These are phyloP conservation scores for Diphyllodes magnificus DNA, from an alignment of 2,113 vertebrate genomes.

Conservation along the genomic window DNA sequence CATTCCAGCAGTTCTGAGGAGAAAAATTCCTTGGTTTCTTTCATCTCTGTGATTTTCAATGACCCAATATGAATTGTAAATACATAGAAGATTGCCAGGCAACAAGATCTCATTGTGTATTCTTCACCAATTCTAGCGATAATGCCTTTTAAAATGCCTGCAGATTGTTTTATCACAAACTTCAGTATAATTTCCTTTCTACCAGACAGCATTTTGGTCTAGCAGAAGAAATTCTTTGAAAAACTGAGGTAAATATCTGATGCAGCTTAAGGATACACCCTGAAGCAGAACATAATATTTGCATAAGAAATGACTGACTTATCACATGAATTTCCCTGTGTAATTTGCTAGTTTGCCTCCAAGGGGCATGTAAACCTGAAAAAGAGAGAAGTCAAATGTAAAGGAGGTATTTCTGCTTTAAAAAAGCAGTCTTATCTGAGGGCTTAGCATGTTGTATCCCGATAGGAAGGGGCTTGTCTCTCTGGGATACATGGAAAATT, in stretches of 20 bases:
- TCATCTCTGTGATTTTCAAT: neutral
- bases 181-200: neutral
- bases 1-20: neutral
- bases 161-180: neutral
- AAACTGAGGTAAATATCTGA: constrained; percentile 44
- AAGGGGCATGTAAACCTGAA: constrained; percentile 17
- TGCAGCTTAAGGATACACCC: constrained; percentile 24
- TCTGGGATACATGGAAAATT: neutral
- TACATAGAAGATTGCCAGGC: neutral
- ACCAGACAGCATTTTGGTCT: neutral
- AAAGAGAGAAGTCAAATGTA: constrained; percentile 2
- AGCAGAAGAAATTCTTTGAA: neutral
- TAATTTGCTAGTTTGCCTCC: constrained; percentile 41
- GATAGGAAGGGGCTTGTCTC: neutral
- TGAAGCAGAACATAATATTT: constrained; percentile 38
- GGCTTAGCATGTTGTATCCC: neutral
- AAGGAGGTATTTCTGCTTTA: constrained; percentile 15
- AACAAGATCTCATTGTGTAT: neutral
- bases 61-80: neutral
- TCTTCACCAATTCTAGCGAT: neutral
- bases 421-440: neutral
- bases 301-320: constrained; percentile 40
- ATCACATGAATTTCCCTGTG: constrained; percentile 16
- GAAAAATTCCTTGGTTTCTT: neutral
- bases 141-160: constrained; percentile 21